Evolutionary conservation across 2,888 invertebrate genomes (phyloP).

Genomic region (Drosophila neonasuta): DNA sequence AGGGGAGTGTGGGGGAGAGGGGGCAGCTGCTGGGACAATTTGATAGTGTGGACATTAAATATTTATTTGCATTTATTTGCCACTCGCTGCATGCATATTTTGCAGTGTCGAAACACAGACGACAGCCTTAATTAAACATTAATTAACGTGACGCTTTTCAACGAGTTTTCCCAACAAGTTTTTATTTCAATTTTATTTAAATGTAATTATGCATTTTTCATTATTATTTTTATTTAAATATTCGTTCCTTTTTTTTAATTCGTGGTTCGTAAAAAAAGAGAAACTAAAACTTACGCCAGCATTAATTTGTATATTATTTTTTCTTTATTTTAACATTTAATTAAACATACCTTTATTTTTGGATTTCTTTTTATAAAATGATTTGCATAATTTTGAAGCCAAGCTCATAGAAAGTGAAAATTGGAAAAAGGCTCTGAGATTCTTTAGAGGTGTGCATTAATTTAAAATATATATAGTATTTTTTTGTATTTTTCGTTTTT

Average conservation of each 20-base stretch:
- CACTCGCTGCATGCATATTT: constrained; percentile 48
- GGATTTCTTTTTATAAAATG: constrained; percentile 39
- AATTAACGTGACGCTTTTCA: constrained; percentile 41
- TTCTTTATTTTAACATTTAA: constrained; percentile 53
- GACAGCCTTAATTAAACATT: constrained; percentile 55
- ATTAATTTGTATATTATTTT: constrained; percentile 46
- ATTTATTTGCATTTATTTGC: constrained; percentile 41
- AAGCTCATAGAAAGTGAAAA: constrained; percentile 70
- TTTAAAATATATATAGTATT: constrained; percentile 7
- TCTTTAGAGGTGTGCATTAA: constrained; percentile 41
- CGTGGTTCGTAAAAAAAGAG: constrained; percentile 21
- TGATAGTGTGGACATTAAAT: constrained; percentile 37
- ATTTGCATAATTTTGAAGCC: constrained; percentile 56
- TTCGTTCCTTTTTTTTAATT: constrained; percentile 1
- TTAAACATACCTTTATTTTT: constrained; percentile 48
- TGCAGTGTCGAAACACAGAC: constrained; percentile 28
- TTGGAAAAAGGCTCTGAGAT: constrained; percentile 60
- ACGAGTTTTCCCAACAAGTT: constrained; percentile 34
- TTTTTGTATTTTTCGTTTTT: neutral
- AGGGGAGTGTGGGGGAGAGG: constrained; percentile 4
- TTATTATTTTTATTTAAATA: neutral
- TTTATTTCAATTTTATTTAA: constrained; percentile 20
- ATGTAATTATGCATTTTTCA: constrained; percentile 29
- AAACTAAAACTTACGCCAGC: constrained; percentile 49
- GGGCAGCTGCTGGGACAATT: constrained; percentile 25